A percentile compares a stretch with the other conserved stretches of the same genome.
Evolutionary conservation across 2,113 vertebrate species (phyloP).

Genomic region (Lampris incognitus): DNA sequence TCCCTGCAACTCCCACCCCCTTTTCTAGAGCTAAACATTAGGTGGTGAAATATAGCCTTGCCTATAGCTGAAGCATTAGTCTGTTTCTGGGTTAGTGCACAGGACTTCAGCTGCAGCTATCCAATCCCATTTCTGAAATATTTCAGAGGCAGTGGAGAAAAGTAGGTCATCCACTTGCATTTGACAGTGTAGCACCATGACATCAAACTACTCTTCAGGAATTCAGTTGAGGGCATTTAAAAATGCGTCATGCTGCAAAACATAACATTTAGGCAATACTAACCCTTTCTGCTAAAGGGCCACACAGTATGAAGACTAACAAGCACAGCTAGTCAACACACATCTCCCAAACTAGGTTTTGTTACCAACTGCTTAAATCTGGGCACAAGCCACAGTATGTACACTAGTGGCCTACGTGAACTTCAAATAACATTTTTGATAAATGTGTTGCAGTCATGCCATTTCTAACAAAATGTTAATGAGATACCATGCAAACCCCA

Average conservation of each 20-base stretch:
- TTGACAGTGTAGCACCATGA: constrained; percentile 73
- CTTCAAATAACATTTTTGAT: constrained; percentile 61
- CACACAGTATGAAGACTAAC: neutral
- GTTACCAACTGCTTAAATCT: constrained; percentile 28
- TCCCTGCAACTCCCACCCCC: constrained; percentile 75
- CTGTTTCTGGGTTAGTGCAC: constrained; percentile 81
- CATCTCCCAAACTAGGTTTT: constrained; percentile 30
- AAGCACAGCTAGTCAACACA: neutral
- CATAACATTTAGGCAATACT: constrained; percentile 56
- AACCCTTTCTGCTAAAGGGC: constrained; percentile 16
- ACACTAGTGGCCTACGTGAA: constrained; percentile 27
- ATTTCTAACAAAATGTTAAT: too few relatives aligned
- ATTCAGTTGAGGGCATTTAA: constrained; percentile 73
- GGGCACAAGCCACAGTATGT: neutral
- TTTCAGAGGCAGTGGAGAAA: constrained; percentile 74
- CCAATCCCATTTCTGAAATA: constrained; percentile 81
- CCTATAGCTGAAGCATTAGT: constrained; percentile 73
- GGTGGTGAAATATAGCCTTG: constrained; percentile 67
- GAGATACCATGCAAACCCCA: constrained; percentile 39
- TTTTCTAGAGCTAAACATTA: constrained; percentile 74
- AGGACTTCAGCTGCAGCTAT: constrained; percentile 78
- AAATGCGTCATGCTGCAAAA: constrained; percentile 65
- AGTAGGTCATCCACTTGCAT: constrained; percentile 81
- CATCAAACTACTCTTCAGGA: constrained; percentile 78
- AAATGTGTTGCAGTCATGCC: neutral